Evolutionary conservation across 2,888 invertebrate species (phyloP), one percentile per base, ranked within the genome.

Genomic region (Platypus cylindrus): DNA sequence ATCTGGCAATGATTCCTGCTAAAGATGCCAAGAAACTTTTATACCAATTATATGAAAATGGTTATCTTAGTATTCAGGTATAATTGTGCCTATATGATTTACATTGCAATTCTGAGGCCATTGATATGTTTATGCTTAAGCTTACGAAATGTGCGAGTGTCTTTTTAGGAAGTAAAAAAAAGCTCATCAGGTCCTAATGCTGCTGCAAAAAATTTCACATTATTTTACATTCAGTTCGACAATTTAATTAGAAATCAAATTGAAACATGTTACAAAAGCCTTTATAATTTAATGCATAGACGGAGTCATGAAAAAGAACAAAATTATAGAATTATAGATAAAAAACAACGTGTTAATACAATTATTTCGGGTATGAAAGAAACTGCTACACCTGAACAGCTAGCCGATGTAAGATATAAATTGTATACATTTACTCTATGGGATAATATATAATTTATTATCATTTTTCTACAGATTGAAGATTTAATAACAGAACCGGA

Each of bases 21-120:
- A 95, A 94, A 58, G 90, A 93, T 59, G 85, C 89, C 2, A 94
- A 94, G 57, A 75, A 83, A 44, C 62, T 91, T 9, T 79, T 89
- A 0, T 93, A 91, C 59, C 78, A 75, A 46, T 63, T 97, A 44
- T 64, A 90, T 30, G 82, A 85, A 55, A 85, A 91, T 52, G 79
- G 82, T 55, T 77, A 75, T 46, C 61, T 78, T 16, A 73, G 76
- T 12, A 48, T 48, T 24, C 73, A 84, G 62, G 42, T 38, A 25
- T 7, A 20, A 20, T 9, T 5, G 9, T 27, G 3, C 7, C 15
- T 14, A 25, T 11, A 11, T 25, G 12, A 25, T 12, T n/a, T 25
- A 27, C 15, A 13, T 9, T 14, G 15, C 23, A 34, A 23, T 18
- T 16, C 17, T 26, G 11, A 13, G 26, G 9, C 28, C 8, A 13